phyloP scores from a whole-genome alignment of 2,888 invertebrate species.

The Brachyopa scutellaris region DNA sequence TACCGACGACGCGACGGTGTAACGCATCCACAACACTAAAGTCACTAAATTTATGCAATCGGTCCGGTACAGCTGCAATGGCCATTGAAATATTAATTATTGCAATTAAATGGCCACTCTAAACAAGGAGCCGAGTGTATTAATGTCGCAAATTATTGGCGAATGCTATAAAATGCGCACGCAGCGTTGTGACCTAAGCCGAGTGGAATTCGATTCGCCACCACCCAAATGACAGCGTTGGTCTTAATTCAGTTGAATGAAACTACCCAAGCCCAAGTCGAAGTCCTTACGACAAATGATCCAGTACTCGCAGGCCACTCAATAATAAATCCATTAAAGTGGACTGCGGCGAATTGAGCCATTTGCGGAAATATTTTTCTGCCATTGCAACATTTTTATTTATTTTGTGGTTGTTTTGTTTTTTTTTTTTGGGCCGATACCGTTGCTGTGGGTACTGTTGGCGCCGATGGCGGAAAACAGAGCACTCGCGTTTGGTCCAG shows the following conservation, averaged over 20 bases:
- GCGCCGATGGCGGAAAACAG: conserved; percentile 50
- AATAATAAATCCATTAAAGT: conserved; percentile 68
- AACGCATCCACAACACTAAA: conserved; percentile 50
- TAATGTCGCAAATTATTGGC: conserved; percentile 67
- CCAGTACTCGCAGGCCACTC: conserved; percentile 35
- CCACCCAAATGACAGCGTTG: no score
- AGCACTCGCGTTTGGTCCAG: background rate
- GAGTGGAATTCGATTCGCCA: conserved; percentile 55
- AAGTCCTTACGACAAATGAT: conserved; percentile 66
- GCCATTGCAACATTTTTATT: conserved; percentile 50
- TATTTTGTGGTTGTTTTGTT: no score
- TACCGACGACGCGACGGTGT: conserved; percentile 6
- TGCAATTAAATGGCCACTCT: conserved; percentile 63
- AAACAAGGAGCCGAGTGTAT: conserved; percentile 70
- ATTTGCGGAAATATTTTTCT: conserved; percentile 60
- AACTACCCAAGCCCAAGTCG: no score
- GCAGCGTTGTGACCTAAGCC: conserved; percentile 52
- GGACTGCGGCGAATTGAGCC: conserved; percentile 59
- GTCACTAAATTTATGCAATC: conserved; percentile 56
- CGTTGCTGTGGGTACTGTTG: conserved; percentile 7
- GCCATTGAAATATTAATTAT: conserved; percentile 65
- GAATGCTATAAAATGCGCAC: conserved; percentile 45
- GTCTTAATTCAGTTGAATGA: conserved; percentile 22
- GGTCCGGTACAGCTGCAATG: conserved; percentile 48
- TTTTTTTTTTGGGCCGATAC: conserved; percentile 31